These are phyloP conservation scores for Lymantria monacha DNA, from an alignment of 2,888 invertebrate species.

Conservation along the genomic window DNA sequence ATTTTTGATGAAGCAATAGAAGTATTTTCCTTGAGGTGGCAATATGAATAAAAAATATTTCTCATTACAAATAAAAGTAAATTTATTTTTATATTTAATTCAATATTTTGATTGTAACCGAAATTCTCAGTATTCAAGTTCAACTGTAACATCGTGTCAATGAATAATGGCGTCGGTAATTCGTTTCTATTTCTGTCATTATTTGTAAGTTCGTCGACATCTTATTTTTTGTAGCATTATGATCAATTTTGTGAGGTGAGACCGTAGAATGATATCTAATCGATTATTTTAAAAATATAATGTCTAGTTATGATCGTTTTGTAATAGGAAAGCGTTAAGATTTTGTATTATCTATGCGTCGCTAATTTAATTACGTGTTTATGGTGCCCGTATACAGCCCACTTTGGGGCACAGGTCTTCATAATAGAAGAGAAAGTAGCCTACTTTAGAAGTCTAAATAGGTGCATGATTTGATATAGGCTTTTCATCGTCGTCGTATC, in stretches of 20 bases:
- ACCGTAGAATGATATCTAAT: conserved; percentile 35
- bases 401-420: no score
- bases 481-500: no score
- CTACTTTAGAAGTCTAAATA: no score
- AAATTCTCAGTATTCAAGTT: no score
- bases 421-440: no score
- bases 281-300: conserved; percentile 31
- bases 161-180: background rate
- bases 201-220: conserved; percentile 59
- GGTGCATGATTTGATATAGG: no score
- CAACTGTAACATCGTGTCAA: background rate
- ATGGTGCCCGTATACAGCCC: background rate
- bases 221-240: conserved; percentile 48
- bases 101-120: no score
- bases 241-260: conserved; percentile 56
- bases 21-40: no score
- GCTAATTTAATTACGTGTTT: background rate
- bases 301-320: conserved; percentile 29
- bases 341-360: background rate
- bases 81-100: no score
- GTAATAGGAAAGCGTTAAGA: conserved; percentile 12
- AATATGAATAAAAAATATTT: no score
- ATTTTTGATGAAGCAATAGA: no score
- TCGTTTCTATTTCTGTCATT: conserved; percentile 9
- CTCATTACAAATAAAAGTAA: no score